Evolutionary conservation across 2,797 vertebrate genomes (phyloP).

Genomic region (Chloroceryle inda): DNA sequence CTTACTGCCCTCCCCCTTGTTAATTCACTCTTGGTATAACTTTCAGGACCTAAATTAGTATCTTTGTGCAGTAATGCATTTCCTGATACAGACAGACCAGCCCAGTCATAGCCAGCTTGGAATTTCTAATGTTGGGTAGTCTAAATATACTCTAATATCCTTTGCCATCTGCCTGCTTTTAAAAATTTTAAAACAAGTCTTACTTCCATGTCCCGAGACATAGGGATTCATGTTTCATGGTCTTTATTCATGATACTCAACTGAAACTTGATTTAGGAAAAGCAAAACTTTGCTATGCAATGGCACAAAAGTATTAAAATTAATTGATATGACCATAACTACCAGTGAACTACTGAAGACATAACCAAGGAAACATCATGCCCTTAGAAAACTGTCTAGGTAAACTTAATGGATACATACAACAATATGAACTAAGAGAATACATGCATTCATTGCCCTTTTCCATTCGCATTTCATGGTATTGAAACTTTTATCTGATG

Average conservation of each 20-base stretch:
- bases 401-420: slow-evolving; percentile 7
- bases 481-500: slow-evolving; percentile 49
- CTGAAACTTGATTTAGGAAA: neutral
- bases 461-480: slow-evolving; percentile 27
- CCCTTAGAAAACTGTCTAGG: slow-evolving; percentile 12
- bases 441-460: slow-evolving; percentile 56
- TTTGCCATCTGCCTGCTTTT: neutral
- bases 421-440: slow-evolving; percentile 52
- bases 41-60: neutral
- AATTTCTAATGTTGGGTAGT: neutral
- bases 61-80: neutral
- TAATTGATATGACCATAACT: neutral
- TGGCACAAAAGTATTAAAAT: slow-evolving; percentile 32
- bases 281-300: neutral
- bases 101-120: neutral
- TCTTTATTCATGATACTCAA: neutral
- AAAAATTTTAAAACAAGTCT: neutral
- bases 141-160: neutral
- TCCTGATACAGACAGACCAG: neutral
- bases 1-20: neutral
- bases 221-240: neutral
- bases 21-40: neutral
- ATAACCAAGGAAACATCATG: neutral
- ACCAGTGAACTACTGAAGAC: neutral
- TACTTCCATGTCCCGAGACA: neutral